Conservation (phyloP, 1,140 invertebrate species). For the Zaprionus capensis region DNA sequence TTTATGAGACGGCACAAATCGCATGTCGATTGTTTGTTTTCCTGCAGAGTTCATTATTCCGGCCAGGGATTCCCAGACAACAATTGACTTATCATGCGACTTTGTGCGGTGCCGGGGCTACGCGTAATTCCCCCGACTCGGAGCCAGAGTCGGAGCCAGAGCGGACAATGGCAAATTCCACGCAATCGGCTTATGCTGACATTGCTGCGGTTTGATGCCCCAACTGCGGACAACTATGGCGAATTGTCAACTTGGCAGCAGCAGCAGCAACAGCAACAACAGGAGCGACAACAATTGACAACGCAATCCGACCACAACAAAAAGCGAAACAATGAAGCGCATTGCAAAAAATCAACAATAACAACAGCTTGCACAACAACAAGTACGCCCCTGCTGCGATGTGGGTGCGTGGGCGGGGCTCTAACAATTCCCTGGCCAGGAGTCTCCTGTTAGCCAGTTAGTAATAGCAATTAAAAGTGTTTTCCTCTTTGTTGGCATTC, state of each 20-base stretch:
- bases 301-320: conserved; percentile 41
- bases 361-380: conserved; percentile 46
- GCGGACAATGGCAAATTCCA: conserved; percentile 75
- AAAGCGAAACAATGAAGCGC: conserved; percentile 63
- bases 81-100: conserved; percentile 82
- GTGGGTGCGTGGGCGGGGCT: neutral
- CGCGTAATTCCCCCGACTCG: conserved; percentile 37
- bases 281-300: conserved; percentile 43
- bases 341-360: conserved; percentile 57
- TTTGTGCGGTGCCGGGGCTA: conserved; percentile 53
- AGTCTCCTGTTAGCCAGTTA: conserved; percentile 29
- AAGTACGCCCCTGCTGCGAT: neutral
- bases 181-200: conserved; percentile 75
- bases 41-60: conserved; percentile 48
- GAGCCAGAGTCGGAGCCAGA: neutral
- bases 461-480: conserved; percentile 51
- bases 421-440: conserved; percentile 1
- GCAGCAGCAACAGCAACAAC: conserved; percentile 19
- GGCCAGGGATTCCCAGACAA: conserved; percentile 53
- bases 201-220: conserved; percentile 71
- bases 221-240: conserved; percentile 32
- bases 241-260: conserved; percentile 34
- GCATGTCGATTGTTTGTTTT: conserved; percentile 42
- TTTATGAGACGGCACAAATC: conserved; percentile 18
- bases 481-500: conserved; percentile 37